A percentile compares a stretch with the other conserved stretches of the same genome.
These are phyloP conservation scores for Gallinago undulata DNA, from an alignment of 2,113 vertebrate genomes.

Conservation along the genomic window DNA sequence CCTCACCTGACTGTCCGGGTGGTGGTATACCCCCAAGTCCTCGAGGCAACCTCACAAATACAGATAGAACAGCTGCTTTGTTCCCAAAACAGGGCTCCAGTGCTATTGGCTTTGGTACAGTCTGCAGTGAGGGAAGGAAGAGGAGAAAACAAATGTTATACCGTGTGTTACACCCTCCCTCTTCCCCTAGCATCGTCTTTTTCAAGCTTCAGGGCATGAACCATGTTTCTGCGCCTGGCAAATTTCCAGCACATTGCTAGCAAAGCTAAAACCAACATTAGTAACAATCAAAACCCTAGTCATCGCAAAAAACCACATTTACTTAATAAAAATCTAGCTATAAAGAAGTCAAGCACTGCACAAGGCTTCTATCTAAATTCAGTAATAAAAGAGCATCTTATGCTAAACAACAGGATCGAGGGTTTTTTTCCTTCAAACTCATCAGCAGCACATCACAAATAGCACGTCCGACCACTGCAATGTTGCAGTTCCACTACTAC, in stretches of 20 bases:
- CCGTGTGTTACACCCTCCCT: not conserved
- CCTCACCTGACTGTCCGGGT: constrained; percentile 95
- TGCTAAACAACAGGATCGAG: not conserved
- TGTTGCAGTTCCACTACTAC: rapidly evolving
- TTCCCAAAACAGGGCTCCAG: constrained; percentile 97
- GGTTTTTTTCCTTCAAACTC: not conserved
- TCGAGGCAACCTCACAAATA: constrained; percentile 93
- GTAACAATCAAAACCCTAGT: not conserved
- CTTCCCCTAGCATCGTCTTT: not conserved
- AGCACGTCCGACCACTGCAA: rapidly evolving
- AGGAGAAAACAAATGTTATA: not conserved
- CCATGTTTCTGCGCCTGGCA: not conserved
- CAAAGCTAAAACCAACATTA: not conserved
- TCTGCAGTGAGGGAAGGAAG: constrained; percentile 69
- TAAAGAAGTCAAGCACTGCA: not conserved
- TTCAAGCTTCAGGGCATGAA: not conserved
- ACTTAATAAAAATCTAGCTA: not conserved
- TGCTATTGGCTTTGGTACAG: constrained; percentile 95
- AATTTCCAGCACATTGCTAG: not conserved
- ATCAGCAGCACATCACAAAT: rapidly evolving
- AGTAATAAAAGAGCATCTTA: not conserved
- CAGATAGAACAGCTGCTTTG: constrained; percentile 96
- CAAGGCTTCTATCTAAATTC: not conserved
- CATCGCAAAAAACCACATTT: not conserved
- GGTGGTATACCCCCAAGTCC: constrained; percentile 93